phyloP scores from a whole-genome alignment of 2,888 invertebrate species.

The Drosophila infuscata region DNA sequence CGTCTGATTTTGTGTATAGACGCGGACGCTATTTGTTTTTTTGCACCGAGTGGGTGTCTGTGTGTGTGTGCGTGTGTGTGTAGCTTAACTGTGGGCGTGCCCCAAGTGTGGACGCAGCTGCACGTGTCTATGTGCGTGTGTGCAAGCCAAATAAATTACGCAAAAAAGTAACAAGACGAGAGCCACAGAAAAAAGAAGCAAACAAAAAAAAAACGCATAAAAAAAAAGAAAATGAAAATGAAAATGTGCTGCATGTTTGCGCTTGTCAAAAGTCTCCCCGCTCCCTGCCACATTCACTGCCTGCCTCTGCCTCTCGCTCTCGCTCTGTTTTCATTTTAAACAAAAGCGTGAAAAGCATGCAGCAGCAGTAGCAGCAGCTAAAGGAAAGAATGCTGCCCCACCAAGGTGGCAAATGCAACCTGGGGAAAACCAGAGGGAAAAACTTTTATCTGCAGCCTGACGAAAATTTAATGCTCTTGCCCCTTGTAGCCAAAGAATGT shows the following conservation, averaged over 20 bases:
- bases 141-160: slow-evolving; percentile 55
- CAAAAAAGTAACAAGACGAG: slow-evolving; percentile 57
- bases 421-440: not conserved
- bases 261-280: slow-evolving; percentile 1
- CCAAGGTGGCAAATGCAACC: slow-evolving; percentile 11
- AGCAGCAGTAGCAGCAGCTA: slow-evolving; percentile 12
- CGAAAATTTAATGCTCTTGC: slow-evolving; percentile 22
- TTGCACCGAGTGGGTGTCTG: slow-evolving; percentile 36
- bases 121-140: slow-evolving; percentile 1
- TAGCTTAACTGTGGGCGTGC: slow-evolving; percentile 31
- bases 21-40: slow-evolving; percentile 75
- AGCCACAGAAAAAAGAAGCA: slow-evolving; percentile 4
- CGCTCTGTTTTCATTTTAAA: slow-evolving; percentile 39
- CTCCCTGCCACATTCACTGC: not conserved
- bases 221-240: slow-evolving; percentile 20
- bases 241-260: slow-evolving; percentile 36
- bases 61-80: slow-evolving; percentile 8
- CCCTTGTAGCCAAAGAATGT: not conserved
- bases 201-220: not conserved
- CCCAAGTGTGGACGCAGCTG: slow-evolving; percentile 12
- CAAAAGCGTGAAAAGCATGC: slow-evolving; percentile 60
- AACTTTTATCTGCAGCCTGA: not conserved
- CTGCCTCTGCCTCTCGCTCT: not conserved
- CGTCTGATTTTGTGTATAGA: slow-evolving; percentile 82
- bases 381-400: slow-evolving; percentile 36